Percentiles rank a stretch among this genome's conserved stretches.
phyloP scores from a whole-genome alignment of 2,888 invertebrate genomes.

The Tetheella fluctuosa region DNA sequence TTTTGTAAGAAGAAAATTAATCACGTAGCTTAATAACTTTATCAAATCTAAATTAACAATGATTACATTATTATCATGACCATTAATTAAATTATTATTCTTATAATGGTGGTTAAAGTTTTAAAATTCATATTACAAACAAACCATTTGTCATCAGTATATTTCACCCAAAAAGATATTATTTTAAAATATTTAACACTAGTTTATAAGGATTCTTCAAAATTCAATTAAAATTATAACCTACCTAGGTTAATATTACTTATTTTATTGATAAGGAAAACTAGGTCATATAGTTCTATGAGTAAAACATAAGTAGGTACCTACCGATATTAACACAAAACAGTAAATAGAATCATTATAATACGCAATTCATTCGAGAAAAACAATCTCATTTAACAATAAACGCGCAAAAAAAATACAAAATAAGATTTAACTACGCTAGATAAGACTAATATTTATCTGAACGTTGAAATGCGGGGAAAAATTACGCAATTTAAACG shows the following conservation, averaged over 20 bases:
- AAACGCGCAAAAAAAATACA: background rate
- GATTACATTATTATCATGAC: no score
- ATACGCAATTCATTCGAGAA: background rate
- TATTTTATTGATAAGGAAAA: constrained; percentile 2
- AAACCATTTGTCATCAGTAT: no score
- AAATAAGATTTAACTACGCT: background rate
- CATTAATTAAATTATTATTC: no score
- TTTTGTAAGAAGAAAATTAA: no score
- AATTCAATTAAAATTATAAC: background rate
- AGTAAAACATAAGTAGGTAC: background rate
- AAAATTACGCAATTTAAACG: constrained; percentile 49
- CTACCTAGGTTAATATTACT: background rate
- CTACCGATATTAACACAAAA: background rate
- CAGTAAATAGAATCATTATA: background rate
- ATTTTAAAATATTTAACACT: no score
- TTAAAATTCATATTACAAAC: no score
- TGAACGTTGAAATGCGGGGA: constrained; percentile 11
- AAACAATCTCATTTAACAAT: background rate
- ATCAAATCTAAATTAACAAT: no score
- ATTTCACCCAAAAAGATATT: no score
- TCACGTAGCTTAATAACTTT: no score
- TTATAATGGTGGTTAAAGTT: no score
- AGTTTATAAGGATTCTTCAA: no score
- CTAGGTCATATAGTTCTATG: background rate
- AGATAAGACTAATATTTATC: constrained; percentile 9